Evolutionary conservation across 1,140 invertebrate species (phyloP).

Genomic region (Neoseiulus cucumeris): DNA sequence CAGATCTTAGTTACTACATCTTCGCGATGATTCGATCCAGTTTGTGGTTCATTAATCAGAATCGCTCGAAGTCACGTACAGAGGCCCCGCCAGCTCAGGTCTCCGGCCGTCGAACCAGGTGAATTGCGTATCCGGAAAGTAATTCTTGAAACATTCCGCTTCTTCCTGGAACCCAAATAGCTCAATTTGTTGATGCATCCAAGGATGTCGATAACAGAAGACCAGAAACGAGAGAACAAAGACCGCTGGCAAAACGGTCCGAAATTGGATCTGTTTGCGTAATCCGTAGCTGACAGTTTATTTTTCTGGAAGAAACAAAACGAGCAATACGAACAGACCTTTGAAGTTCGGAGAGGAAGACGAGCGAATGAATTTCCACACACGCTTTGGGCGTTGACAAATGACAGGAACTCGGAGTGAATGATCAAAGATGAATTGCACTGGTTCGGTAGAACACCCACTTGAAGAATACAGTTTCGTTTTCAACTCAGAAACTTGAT

Average conservation of each 20-base stretch:
- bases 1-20: neutral
- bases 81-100: neutral
- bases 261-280: too few species aligned
- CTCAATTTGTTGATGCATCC: too few species aligned
- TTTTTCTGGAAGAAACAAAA: neutral
- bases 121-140: neutral
- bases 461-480: too few species aligned
- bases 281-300: too few species aligned
- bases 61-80: neutral
- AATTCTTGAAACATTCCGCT: neutral
- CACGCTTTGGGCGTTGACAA: neutral
- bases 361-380: neutral
- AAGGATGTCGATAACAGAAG: too few species aligned
- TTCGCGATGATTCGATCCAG: neutral
- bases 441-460: neutral
- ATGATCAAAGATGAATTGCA: neutral
- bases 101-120: constrained; percentile 5
- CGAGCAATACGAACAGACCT: neutral
- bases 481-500: too few species aligned
- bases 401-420: neutral
- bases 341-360: neutral
- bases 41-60: neutral
- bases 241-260: too few species aligned
- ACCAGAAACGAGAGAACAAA: too few species aligned
- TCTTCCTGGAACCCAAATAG: neutral